A percentile compares a stretch with the other conserved stretches of the same genome.
Evolutionary conservation across 2,797 vertebrate genomes (phyloP).

Genomic region (Gephyroberyx darwinii): DNA sequence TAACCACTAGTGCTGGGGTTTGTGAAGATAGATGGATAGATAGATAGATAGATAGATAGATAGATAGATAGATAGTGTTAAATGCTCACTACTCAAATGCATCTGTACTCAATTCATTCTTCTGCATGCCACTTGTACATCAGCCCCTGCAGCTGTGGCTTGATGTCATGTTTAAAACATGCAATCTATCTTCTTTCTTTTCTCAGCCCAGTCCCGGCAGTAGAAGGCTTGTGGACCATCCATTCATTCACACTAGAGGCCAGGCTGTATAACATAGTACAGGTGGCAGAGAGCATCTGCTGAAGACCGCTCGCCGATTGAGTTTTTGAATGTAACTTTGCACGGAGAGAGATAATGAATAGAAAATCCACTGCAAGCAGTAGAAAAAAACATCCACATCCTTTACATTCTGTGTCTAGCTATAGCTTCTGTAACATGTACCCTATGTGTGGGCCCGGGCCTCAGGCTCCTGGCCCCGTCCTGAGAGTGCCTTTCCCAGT

Average conservation of each 20-base stretch:
- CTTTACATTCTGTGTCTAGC: slow-evolving; percentile 36
- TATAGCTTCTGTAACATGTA: slow-evolving; percentile 38
- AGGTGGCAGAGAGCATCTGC: slow-evolving; percentile 57
- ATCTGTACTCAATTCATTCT: slow-evolving; percentile 22
- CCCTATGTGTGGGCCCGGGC: slow-evolving; percentile 59
- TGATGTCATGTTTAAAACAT: slow-evolving; percentile 67
- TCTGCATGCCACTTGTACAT: slow-evolving; percentile 50
- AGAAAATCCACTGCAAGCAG: slow-evolving; percentile 35
- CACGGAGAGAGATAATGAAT: slow-evolving; percentile 29
- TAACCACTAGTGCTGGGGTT: no score
- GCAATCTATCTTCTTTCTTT: slow-evolving; percentile 37
- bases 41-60: slow-evolving; percentile 11
- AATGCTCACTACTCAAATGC: neutral
- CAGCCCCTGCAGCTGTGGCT: slow-evolving; percentile 62
- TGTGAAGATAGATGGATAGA: neutral
- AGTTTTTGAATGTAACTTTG: slow-evolving; percentile 36
- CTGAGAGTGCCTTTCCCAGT: slow-evolving; percentile 63
- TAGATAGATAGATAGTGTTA: neutral
- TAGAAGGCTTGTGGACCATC: slow-evolving; percentile 30
- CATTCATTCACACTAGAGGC: slow-evolving; percentile 43
- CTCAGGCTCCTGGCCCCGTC: slow-evolving; percentile 61
- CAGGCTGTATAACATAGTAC: slow-evolving; percentile 35
- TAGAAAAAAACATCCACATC: slow-evolving; percentile 46
- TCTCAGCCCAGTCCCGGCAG: slow-evolving; percentile 40
- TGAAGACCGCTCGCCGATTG: neutral